Conservation (phyloP, 2,888 invertebrate species). For the Lacanobia wlatinum region DNA sequence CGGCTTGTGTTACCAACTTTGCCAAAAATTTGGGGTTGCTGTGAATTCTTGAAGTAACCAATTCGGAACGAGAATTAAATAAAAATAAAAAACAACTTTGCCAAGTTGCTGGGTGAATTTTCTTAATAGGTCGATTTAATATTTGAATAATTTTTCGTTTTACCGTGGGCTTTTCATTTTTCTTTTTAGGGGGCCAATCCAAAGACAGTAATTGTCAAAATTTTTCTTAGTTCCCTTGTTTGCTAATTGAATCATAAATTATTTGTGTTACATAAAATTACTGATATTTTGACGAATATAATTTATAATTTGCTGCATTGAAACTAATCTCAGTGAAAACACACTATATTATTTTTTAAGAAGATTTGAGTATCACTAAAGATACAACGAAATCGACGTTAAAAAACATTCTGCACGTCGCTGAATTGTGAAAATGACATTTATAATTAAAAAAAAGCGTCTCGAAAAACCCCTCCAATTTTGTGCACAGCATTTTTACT, state of each 20-base stretch:
- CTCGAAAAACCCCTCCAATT: no score
- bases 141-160: not conserved
- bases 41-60: no score
- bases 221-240: constrained; percentile 4
- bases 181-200: not conserved
- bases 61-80: no score
- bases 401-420: not conserved
- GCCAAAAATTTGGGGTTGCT: no score
- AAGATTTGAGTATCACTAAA: not conserved
- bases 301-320: constrained; percentile 22
- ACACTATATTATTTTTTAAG: not conserved
- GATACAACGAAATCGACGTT: not conserved
- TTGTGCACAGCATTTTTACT: not conserved
- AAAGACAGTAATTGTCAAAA: constrained; percentile 13
- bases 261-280: constrained; percentile 39
- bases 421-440: not conserved
- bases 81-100: not conserved
- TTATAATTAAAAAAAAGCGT: no score
- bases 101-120: not conserved
- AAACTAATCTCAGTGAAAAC: constrained; percentile 15
- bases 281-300: not conserved
- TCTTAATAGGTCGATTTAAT: no score
- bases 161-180: not conserved
- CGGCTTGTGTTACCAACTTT: no score
- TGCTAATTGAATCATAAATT: constrained; percentile 7